These are phyloP conservation scores for Epizoanthus stellaris DNA, from an alignment of 92 coral and sea anemone genomes.

Conservation along the genomic window DNA sequence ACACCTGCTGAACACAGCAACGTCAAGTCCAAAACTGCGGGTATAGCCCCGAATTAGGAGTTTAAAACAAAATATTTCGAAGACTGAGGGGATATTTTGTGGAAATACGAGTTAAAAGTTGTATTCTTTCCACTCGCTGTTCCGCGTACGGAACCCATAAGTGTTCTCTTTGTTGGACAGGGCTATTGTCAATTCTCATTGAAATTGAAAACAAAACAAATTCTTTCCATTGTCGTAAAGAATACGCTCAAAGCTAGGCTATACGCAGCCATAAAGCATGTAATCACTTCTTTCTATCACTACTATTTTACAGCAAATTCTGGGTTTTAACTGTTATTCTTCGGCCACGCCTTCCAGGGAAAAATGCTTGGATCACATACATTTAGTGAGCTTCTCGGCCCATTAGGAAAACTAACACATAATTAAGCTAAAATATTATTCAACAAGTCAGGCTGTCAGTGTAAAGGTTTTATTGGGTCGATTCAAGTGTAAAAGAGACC, in stretches of 20 bases:
- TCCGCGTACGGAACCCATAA: slow-evolving; percentile 17
- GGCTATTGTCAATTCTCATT: slow-evolving; percentile 25
- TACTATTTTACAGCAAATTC: slow-evolving; percentile 19
- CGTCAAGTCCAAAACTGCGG: slow-evolving; percentile 48
- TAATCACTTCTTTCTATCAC: slow-evolving; percentile 36
- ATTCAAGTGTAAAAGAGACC: not conserved
- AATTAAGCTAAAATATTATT: slow-evolving; percentile 2
- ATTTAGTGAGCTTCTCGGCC: slow-evolving; percentile 1
- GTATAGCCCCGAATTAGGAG: slow-evolving; percentile 6
- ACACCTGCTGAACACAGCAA: slow-evolving; percentile 95
- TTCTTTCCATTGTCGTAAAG: slow-evolving; percentile 39
- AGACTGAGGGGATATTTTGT: not conserved
- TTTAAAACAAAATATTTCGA: not conserved
- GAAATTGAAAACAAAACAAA: slow-evolving; percentile 31
- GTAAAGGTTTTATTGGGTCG: slow-evolving; percentile 7
- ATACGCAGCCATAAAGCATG: slow-evolving; percentile 20
- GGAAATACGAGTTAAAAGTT: not conserved
- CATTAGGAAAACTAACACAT: slow-evolving; percentile 26
- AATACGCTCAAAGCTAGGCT: slow-evolving; percentile 17
- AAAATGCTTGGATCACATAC: not conserved
- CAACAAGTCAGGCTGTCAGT: slow-evolving; percentile 7
- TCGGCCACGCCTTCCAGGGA: slow-evolving; percentile 13
- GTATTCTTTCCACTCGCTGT: slow-evolving; percentile 11
- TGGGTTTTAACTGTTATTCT: not conserved
- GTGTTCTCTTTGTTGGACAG: slow-evolving; percentile 22